A percentile compares a stretch with the other conserved stretches of the same genome.
Evolutionary conservation across 2,888 invertebrate genomes (phyloP).

Genomic region (Orthosia cruda): DNA sequence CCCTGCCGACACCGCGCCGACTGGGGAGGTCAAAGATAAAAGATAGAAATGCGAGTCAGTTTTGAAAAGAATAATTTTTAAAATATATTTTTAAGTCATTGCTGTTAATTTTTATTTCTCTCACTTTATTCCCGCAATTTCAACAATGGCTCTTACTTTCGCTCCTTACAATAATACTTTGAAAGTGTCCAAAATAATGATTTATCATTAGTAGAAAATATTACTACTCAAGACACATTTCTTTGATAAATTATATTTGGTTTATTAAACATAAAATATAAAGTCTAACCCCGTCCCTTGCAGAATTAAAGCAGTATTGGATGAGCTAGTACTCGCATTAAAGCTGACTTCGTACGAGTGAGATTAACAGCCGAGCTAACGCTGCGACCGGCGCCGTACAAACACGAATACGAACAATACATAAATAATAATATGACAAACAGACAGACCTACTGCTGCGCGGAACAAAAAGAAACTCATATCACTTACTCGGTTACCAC

Average conservation of each 20-base stretch:
- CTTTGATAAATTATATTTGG: not conserved
- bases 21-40: not conserved
- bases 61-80: not conserved
- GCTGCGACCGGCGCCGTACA: not conserved
- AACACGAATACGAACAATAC: not conserved
- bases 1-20: not conserved
- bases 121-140: not conserved
- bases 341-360: conserved; percentile 5
- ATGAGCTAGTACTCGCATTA: conserved; percentile 1
- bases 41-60: not conserved
- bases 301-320: not conserved
- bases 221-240: not conserved
- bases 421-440: not conserved
- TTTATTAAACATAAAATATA: not conserved
- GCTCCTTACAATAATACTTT: too few species aligned
- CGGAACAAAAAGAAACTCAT: conserved; percentile 1
- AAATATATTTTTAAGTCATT: not conserved
- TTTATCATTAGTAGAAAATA: not conserved
- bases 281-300: not conserved
- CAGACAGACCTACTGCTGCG: not conserved
- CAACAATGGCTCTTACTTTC: not conserved
- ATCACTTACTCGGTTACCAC: conserved; percentile 31
- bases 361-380: not conserved
- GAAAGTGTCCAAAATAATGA: not conserved
- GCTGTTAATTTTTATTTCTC: not conserved